phyloP scores from a whole-genome alignment of 2,888 invertebrate genomes.

The Callinectes sapidus region DNA sequence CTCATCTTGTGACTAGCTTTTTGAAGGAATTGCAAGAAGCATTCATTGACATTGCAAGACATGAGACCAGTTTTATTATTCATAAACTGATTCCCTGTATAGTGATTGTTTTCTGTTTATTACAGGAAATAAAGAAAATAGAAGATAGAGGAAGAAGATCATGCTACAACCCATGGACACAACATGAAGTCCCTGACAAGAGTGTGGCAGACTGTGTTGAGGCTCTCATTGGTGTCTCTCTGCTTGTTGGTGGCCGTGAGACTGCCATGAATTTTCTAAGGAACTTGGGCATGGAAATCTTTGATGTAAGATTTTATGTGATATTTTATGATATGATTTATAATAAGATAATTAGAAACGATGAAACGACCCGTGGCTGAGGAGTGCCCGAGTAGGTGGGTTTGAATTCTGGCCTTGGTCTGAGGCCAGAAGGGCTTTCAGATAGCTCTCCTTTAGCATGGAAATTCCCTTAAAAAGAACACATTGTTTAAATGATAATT shows the following conservation, averaged over 20 bases:
- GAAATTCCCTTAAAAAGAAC: too few species aligned
- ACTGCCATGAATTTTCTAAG: conserved; percentile 80
- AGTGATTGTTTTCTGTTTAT: not conserved
- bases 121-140: not conserved
- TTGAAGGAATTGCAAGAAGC: not conserved
- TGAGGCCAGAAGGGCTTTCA: too few species aligned
- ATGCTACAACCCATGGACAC: conserved; percentile 69
- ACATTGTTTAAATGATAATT: not conserved
- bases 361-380: too few species aligned
- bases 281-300: conserved; percentile 80
- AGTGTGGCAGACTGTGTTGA: conserved; percentile 89
- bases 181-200: conserved; percentile 77
- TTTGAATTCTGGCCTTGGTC: too few species aligned
- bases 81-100: not conserved
- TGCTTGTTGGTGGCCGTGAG: conserved; percentile 80
- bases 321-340: not conserved
- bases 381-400: too few species aligned
- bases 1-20: not conserved
- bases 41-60: not conserved
- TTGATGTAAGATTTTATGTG: conserved; percentile 30
- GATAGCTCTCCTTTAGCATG: too few species aligned
- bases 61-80: not conserved
- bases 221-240: conserved; percentile 87
- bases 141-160: not conserved
- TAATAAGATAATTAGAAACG: not conserved